A percentile compares a stretch with the other conserved stretches of the same genome.
phyloP scores from a whole-genome alignment of 2,113 vertebrate genomes.

The Alectura lathami region DNA sequence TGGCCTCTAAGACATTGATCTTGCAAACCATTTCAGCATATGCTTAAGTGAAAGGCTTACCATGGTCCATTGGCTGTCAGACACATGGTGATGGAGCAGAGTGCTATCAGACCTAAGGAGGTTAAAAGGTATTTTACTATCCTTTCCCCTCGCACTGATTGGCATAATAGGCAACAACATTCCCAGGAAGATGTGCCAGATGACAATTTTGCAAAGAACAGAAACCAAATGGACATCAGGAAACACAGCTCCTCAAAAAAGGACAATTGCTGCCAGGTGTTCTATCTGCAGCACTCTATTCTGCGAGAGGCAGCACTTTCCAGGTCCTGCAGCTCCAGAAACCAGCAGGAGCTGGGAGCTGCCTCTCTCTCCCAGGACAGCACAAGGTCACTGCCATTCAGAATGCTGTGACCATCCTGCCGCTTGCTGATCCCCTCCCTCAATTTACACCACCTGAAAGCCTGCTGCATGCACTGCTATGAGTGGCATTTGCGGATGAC shows the following conservation, averaged over 20 bases:
- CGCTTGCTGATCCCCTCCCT: background rate
- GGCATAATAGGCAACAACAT: background rate
- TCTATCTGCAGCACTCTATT: background rate
- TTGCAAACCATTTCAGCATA: background rate
- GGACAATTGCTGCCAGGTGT: accelerated
- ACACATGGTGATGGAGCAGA: background rate
- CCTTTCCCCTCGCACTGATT: background rate
- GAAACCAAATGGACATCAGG: accelerated
- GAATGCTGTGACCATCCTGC: background rate
- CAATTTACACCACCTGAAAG: accelerated
- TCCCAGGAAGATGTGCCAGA: background rate
- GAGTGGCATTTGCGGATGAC: background rate
- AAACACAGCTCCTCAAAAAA: background rate
- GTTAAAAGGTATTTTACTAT: background rate
- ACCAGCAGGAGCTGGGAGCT: background rate
- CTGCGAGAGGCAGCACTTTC: background rate
- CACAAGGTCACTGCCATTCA: background rate
- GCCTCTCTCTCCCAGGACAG: background rate
- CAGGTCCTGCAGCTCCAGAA: background rate
- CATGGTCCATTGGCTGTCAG: background rate
- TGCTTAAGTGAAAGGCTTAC: background rate
- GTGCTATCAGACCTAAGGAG: background rate
- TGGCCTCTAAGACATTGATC: background rate
- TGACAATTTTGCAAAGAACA: background rate
- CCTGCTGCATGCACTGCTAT: accelerated